Base-by-base conservation (phyloP, 2,113 vertebrate genomes). In the Paedocypris sp. region DNA sequence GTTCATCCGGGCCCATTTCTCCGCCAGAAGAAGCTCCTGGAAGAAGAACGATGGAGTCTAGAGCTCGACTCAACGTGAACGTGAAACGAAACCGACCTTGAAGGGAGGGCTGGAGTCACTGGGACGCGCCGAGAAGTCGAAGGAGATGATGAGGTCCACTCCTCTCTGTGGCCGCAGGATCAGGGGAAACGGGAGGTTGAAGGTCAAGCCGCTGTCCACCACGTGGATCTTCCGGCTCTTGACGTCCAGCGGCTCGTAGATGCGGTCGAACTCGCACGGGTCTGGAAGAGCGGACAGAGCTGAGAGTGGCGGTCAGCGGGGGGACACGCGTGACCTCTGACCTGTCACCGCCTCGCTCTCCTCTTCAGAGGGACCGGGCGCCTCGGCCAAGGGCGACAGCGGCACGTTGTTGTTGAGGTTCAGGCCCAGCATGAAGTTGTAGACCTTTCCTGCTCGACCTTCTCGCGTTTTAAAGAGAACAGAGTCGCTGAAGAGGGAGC, bases 1-100 rank as follows among this genome's bases (percentile, higher is more conserved):
- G 83, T 99, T 97, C 95, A 99, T 98, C 62, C 86, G 90, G 46
- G 94, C 94, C 94, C 95, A 99, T 69, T 99, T 99, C 72, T 98
- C 94, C 20, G 95, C 95, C 57, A 99, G 82, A 4, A 96, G 82
- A 51, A 99, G 89, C 75, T 99, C 95, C 95, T 98, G 45, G 2
- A 33, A 28, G n/a, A 41, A 23, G 3, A 58, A 9, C 49, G 53
- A 42, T 1, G 29, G 20, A n/a, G n/a, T n/a, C n/a, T n/a, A n/a
- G n/a, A n/a, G n/a, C n/a, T n/a, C n/a, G n/a, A n/a, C n/a, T n/a
- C n/a, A n/a, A n/a, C n/a, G n/a, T n/a, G n/a, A n/a, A n/a, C n/a
- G n/a, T n/a, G n/a, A n/a, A n/a, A n/a, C n/a, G n/a, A n/a, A n/a
- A 60, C 32, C 52, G 69, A 98, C 95, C 86, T 98, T 97, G 70